Base-by-base conservation (phyloP, 2,797 vertebrate genomes). In the Cottoperca gobio region DNA sequence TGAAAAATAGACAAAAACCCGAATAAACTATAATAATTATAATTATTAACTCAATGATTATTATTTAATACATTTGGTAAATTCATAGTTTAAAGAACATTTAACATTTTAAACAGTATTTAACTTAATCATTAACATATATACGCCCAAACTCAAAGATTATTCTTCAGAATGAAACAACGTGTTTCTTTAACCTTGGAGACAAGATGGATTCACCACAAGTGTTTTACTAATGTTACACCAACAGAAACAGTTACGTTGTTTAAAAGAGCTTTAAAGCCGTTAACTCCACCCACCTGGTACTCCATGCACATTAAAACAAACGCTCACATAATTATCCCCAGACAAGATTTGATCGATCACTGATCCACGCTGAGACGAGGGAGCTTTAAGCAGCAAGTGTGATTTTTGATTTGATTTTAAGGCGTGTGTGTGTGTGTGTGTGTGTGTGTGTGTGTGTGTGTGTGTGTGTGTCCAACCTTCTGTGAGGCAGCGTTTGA, bases 391-490 rank as follows among this genome's bases (percentile, higher is more conserved):
- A 21, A 50, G 48, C 52, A 40, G 49, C 39, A 39, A 39, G 11
- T 2, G 0, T 19, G 28, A 65, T 70, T 66, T 26, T 13, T n/a
- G 16, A 61, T 21, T n/a, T 49, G 39, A 31, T 37, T 53, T 17
- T 0, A 4, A 4, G 14, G 19, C 26, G 8, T 28, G 13, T 61
- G 5, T 19, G 8, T 42, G n/a, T 28, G 48, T 62, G 21, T 49
- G 13, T 10, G 24, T 73, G 13, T 26, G 26, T 45, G 37, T 54
- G n/a, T 70, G 54, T 60, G 40, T 62, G 50, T 68, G 49, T 72
- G 50, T 53, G 40, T 62, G 23, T 58, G 71, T 67, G 60, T 17
- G n/a, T 46, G 24, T 24, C 66, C 42, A 79, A 92, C 90, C 92
- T 91, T 86, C 55, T 55, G 57, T 8, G 84, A 78, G 19, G 17